These are phyloP conservation scores for Isichthys henryi DNA, from an alignment of 2,113 vertebrate genomes.

Conservation along the genomic window DNA sequence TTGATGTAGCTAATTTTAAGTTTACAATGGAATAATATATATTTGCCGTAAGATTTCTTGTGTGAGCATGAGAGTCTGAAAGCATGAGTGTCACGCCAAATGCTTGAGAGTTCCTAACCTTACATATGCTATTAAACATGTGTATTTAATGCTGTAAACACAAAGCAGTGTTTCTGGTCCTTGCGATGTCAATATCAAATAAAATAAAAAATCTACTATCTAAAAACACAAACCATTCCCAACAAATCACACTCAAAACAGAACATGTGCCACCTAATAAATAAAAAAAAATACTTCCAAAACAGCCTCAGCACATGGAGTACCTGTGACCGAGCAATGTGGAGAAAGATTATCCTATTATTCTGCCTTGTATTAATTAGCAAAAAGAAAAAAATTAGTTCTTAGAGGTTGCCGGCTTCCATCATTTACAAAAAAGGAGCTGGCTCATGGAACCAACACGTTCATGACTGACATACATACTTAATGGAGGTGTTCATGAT, in stretches of 20 bases:
- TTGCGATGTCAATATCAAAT: not conserved
- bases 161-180: not conserved
- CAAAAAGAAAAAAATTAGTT: not conserved
- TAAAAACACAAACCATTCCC: not conserved
- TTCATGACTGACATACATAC: not conserved
- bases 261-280: not conserved
- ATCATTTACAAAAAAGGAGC: not conserved
- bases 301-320: not conserved
- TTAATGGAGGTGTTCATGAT: not conserved
- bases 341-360: not conserved
- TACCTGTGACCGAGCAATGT: not conserved
- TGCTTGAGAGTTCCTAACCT: too few species aligned
- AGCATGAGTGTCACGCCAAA: too few species aligned
- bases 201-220: too few species aligned
- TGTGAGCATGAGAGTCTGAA: too few species aligned
- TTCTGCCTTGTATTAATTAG: not conserved
- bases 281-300: not conserved
- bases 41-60: too few species aligned
- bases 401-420: too few species aligned
- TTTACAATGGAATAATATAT: too few species aligned
- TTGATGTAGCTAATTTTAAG: too few species aligned
- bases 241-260: not conserved
- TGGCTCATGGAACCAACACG: not conserved
- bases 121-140: too few species aligned
- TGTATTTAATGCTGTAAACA: too few species aligned